These are phyloP conservation scores for Pyrgilauda ruficollis DNA, from an alignment of 2,113 vertebrate species.

Conservation along the genomic window DNA sequence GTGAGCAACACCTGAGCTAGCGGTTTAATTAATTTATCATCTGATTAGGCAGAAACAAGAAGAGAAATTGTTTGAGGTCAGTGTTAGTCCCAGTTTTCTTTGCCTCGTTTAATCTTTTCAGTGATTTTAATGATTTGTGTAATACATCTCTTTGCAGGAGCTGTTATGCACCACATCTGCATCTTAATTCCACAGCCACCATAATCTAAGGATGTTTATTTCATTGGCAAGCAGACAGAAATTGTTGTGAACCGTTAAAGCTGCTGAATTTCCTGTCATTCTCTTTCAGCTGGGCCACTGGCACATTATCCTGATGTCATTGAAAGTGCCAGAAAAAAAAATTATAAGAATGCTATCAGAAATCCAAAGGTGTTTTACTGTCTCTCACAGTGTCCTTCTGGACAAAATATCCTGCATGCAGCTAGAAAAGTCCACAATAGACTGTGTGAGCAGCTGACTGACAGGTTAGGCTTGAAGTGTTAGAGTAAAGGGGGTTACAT, in stretches of 20 bases:
- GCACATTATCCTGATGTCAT: not conserved
- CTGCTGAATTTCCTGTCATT: not conserved
- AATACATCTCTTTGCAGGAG: not conserved
- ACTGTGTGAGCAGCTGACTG: not conserved
- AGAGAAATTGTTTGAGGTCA: not conserved
- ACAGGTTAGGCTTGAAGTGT: not conserved
- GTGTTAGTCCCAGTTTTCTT: not conserved
- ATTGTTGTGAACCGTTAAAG: not conserved
- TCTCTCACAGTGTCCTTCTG: not conserved
- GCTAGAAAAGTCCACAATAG: not conserved
- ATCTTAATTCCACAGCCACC: not conserved
- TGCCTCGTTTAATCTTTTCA: not conserved
- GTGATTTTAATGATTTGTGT: not conserved
- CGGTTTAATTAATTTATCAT: not conserved
- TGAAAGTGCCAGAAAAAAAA: not conserved
- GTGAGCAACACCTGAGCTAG: not conserved
- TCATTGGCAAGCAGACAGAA: not conserved
- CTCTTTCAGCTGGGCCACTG: not conserved
- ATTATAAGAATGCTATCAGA: not conserved
- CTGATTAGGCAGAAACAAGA: not conserved
- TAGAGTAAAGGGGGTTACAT: not conserved
- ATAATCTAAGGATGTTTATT: not conserved
- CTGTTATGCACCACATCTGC: not conserved
- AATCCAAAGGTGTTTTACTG: not conserved
- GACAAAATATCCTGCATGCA: not conserved